Evolutionary conservation across 2,113 vertebrate species (phyloP).

Genomic region (Puntigrus tetrazona): DNA sequence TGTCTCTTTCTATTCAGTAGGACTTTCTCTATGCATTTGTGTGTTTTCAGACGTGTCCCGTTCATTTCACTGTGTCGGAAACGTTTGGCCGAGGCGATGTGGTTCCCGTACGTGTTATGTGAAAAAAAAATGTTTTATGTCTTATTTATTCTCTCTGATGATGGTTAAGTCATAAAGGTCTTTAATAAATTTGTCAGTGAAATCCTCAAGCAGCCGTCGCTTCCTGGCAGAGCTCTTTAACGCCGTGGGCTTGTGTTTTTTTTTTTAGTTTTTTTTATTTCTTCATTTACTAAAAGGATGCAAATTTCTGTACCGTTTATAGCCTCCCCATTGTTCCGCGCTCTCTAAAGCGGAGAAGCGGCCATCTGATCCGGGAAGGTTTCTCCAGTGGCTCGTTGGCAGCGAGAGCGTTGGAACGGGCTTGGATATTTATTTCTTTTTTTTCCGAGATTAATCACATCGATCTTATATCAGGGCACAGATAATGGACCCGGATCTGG

Average conservation of each 20-base stretch:
- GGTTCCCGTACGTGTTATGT: slow-evolving; percentile 74
- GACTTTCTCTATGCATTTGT: slow-evolving; percentile 73
- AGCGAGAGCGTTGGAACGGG: background rate
- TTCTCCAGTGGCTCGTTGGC: slow-evolving; percentile 35
- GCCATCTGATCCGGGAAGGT: slow-evolving; percentile 41
- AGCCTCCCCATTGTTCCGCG: slow-evolving; percentile 15
- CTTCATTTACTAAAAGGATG: slow-evolving; percentile 45
- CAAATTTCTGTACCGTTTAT: slow-evolving; percentile 22
- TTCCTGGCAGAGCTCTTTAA: slow-evolving; percentile 42
- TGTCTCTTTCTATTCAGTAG: slow-evolving; percentile 66
- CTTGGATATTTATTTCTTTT: slow-evolving; percentile 47
- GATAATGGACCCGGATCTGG: slow-evolving; percentile 64
- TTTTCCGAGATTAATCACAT: slow-evolving; percentile 56
- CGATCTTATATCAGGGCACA: slow-evolving; percentile 53
- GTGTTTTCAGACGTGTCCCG: slow-evolving; percentile 74
- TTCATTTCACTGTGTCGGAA: slow-evolving; percentile 65
- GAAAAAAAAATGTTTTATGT: slow-evolving; percentile 80
- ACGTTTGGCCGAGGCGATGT: slow-evolving; percentile 18
- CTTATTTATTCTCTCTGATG: slow-evolving; percentile 90
- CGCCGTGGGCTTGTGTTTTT: slow-evolving; percentile 3
- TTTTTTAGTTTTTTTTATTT: no score
- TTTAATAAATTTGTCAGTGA: slow-evolving; percentile 94
- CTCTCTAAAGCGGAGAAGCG: background rate
- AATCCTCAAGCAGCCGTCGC: slow-evolving; percentile 61
- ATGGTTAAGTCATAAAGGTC: slow-evolving; percentile 74